Conservation (phyloP, 1,140 invertebrate species). For the Panagrolaimus sp. region DNA sequence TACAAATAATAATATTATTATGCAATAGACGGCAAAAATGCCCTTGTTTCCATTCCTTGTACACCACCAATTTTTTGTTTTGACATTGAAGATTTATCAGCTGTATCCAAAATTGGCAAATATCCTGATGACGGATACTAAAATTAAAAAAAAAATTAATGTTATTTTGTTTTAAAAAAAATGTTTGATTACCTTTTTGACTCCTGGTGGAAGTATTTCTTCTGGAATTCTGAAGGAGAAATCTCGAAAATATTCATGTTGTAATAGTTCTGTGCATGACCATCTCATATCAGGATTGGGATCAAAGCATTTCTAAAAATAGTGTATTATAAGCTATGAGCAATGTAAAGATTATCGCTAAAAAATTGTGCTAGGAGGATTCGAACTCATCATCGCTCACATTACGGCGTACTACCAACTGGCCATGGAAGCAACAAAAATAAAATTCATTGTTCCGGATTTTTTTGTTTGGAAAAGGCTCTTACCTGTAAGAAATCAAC, state of each 20-base stretch:
- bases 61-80: neutral
- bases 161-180: too few species aligned
- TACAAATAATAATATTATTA: neutral
- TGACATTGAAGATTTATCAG: neutral
- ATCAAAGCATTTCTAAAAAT: conserved; percentile 77
- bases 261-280: conserved; percentile 78
- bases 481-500: conserved; percentile 30
- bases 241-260: conserved; percentile 73
- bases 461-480: too few species aligned
- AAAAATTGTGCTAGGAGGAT: too few species aligned
- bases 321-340: conserved; percentile 7
- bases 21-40: conserved; percentile 11
- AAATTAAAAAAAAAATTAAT: conserved; percentile 10
- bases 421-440: too few species aligned
- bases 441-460: too few species aligned
- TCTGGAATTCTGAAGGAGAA: conserved; percentile 12
- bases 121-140: conserved; percentile 6
- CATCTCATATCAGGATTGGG: conserved; percentile 83
- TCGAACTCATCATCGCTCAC: too few species aligned
- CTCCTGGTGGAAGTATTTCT: neutral
- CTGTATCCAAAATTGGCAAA: neutral
- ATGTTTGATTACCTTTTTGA: too few species aligned
- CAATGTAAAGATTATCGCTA: too few species aligned
- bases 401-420: too few species aligned
- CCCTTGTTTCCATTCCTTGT: conserved; percentile 9